These are phyloP conservation scores for Syritta pipiens DNA, from an alignment of 2,888 invertebrate species.

Conservation along the genomic window DNA sequence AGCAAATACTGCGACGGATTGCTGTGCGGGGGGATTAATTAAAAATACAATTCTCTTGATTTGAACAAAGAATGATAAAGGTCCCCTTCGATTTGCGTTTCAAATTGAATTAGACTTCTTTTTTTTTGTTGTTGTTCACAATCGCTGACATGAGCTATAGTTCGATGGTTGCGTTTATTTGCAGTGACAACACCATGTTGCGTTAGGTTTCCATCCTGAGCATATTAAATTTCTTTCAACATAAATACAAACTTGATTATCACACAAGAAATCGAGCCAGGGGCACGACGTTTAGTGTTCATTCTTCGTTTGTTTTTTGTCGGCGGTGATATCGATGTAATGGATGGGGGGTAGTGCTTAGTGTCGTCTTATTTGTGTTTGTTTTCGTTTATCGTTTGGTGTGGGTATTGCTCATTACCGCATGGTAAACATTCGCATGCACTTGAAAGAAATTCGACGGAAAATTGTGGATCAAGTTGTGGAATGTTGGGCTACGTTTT, in stretches of 20 bases:
- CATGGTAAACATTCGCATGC: background rate
- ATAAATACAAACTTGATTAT: constrained; percentile 15
- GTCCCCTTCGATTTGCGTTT: constrained; percentile 7
- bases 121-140: constrained; percentile 14
- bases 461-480: background rate
- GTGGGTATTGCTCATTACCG: background rate
- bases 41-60: constrained; percentile 19
- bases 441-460: background rate
- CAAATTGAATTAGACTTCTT: constrained; percentile 1
- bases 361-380: background rate
- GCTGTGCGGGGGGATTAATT: no score
- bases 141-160: constrained; percentile 21
- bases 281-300: no score
- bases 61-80: constrained; percentile 1
- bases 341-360: no score
- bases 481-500: no score
- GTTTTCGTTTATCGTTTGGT: background rate
- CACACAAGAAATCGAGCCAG: constrained; percentile 3
- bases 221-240: constrained; percentile 49
- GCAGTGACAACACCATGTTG: constrained; percentile 1
- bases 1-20: no score
- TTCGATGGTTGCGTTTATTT: constrained; percentile 32
- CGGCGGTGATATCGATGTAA: background rate
- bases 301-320: constrained; percentile 23
- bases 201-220: constrained; percentile 16